Evolutionary conservation across 2,888 invertebrate genomes (phyloP), one percentile per base, ranked within the genome.

Genomic region (Mythimna vitellina): DNA sequence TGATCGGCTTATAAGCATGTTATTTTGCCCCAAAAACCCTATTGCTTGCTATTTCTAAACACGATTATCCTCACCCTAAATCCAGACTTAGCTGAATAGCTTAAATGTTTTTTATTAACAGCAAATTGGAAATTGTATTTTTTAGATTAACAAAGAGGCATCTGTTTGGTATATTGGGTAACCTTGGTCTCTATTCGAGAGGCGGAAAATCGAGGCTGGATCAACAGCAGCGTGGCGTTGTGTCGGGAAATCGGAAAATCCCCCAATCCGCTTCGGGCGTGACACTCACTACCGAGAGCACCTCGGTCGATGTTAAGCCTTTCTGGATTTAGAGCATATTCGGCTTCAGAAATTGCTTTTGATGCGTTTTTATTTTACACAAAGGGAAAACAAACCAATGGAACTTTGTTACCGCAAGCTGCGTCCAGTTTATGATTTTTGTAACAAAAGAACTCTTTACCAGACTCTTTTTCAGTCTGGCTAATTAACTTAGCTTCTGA

Each of bases 211-310:
- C 78, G 87, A 87, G 84, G 85, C 73, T 81, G 76, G 73, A 84
- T 85, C 78, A 84, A 84, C 82, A 86, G 76, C 79, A 74, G 78
- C 71, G 85, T 81, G 86, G 87, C 87, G 87, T 88, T 90, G 89
- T 90, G 90, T 89, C 80, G 89, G 91, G 89, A 92, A 92, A 91
- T 92, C 91, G 88, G 85, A 84, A 91, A 92, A 93, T 90, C 91
- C 89, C 78, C 79, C 87, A 89, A 91, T 90, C 90, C 90, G 89
- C 89, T 90, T 81, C 82, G 76, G 87, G 88, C 87, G 88, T 86
- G 89, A 89, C 90, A 90, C 86, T 88, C 89, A 84, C 88, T 85
- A 85, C 82, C 65, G 77, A 83, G 82, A 88, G 87, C 87, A 87
- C 88, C 87, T 85, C 85, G 88, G 89, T 88, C 87, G 84, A 86